phyloP scores from a whole-genome alignment of 2,797 vertebrate genomes.

The Falco rusticolus region DNA sequence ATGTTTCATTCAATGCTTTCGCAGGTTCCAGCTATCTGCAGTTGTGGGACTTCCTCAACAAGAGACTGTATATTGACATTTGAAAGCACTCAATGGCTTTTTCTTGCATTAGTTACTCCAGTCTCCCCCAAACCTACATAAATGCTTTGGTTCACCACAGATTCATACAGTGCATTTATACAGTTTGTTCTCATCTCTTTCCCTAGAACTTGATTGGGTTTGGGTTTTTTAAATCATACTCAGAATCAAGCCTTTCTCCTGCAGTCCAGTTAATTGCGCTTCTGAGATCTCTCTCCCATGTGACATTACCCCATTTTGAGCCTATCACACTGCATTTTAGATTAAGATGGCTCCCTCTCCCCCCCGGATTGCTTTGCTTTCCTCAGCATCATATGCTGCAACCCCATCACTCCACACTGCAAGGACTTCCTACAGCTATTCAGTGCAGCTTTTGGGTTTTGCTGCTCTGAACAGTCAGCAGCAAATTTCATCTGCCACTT shows the following conservation, averaged over 20 bases:
- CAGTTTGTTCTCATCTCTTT: background rate
- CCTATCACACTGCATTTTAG: background rate
- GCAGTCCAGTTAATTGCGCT: background rate
- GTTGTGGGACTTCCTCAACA: background rate
- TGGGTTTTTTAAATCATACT: background rate
- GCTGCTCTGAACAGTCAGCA: background rate
- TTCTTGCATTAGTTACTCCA: background rate
- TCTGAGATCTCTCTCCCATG: background rate
- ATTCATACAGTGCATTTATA: background rate
- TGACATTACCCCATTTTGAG: background rate
- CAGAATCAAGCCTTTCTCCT: background rate
- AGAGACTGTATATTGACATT: background rate
- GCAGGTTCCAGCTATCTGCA: background rate
- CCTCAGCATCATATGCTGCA: background rate
- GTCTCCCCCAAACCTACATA: background rate
- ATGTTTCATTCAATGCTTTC: background rate
- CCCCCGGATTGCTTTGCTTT: background rate
- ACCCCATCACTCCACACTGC: background rate
- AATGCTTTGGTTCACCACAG: background rate
- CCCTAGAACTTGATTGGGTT: background rate
- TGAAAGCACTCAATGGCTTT: background rate
- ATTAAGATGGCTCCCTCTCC: background rate
- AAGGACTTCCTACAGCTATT: background rate
- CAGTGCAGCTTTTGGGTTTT: background rate
- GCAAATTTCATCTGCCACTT: background rate